Evolutionary conservation across 2,113 vertebrate species (phyloP).

Genomic region (Perognathus longimembris): DNA sequence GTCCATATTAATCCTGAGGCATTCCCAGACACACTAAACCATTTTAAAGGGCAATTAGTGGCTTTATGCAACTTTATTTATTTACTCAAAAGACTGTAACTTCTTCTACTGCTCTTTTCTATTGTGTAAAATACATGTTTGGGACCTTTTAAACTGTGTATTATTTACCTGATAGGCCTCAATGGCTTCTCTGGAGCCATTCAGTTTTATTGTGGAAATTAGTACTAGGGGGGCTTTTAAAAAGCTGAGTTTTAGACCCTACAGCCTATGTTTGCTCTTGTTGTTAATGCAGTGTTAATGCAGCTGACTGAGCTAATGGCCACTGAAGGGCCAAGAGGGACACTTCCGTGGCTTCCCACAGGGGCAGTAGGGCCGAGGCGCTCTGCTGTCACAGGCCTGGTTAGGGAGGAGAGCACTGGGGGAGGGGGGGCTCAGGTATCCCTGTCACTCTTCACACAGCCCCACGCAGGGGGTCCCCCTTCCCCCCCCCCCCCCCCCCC

Average conservation of each 20-base stretch:
- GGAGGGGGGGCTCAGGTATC: too few species aligned
- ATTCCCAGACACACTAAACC: conserved; percentile 28
- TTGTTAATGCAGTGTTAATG: conserved; percentile 44
- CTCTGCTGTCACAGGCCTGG: fast-evolving
- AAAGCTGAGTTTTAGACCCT: conserved; percentile 52
- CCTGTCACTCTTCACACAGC: background rate
- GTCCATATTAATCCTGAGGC: background rate
- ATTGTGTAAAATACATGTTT: conserved; percentile 67
- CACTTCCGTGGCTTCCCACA: background rate
- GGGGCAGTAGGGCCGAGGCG: background rate
- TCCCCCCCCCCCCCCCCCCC: background rate
- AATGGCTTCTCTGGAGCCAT: conserved; percentile 73
- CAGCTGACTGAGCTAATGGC: conserved; percentile 41
- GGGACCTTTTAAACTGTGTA: conserved; percentile 73
- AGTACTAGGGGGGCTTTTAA: conserved; percentile 25
- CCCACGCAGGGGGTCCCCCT: background rate
- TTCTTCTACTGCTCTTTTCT: conserved; percentile 54
- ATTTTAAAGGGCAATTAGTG: conserved; percentile 71
- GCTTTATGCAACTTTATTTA: conserved; percentile 69
- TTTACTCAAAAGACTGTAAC: conserved; percentile 61
- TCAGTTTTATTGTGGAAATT: conserved; percentile 76
- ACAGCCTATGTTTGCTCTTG: conserved; percentile 43
- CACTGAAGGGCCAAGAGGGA: conserved; percentile 46
- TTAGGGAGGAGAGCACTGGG: background rate
- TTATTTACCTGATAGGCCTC: conserved; percentile 81